Percentiles rank a stretch among this genome's conserved stretches.
phyloP scores from a whole-genome alignment of 2,113 vertebrate genomes.

The Esox niger region DNA sequence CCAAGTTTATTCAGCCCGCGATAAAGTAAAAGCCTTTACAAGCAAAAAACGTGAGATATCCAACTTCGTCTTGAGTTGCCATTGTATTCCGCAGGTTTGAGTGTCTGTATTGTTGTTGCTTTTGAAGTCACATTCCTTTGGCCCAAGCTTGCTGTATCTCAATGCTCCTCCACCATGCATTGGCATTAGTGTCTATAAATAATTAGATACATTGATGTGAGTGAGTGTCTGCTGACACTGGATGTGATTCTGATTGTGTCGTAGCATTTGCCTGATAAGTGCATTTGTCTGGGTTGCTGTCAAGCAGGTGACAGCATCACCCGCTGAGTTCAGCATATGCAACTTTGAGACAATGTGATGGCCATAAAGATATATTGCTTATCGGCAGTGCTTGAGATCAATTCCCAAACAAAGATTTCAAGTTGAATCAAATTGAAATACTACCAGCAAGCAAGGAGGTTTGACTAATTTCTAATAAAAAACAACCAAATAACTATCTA shows the following conservation, averaged over 20 bases:
- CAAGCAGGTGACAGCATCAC: neutral
- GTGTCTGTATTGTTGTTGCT: constrained; percentile 18
- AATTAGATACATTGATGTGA: constrained; percentile 33
- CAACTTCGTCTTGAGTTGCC: constrained; percentile 33
- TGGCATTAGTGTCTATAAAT: constrained; percentile 50
- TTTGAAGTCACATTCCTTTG: constrained; percentile 48
- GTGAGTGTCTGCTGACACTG: constrained; percentile 32
- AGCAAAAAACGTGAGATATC: constrained; percentile 24
- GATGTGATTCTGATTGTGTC: constrained; percentile 36
- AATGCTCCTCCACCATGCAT: constrained; percentile 54
- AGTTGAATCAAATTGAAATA: constrained; percentile 13
- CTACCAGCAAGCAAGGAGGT: constrained; percentile 23
- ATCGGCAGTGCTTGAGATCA: constrained; percentile 26
- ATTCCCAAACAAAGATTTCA: constrained; percentile 15
- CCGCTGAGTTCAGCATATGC: neutral
- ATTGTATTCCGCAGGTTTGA: constrained; percentile 36
- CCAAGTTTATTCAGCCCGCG: constrained; percentile 27
- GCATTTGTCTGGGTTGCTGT: constrained; percentile 26
- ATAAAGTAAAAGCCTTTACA: constrained; percentile 10
- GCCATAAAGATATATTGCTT: constrained; percentile 45
- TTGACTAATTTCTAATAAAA: constrained; percentile 19
- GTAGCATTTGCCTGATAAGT: constrained; percentile 13
- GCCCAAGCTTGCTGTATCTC: constrained; percentile 28
- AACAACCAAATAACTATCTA: constrained; percentile 2
- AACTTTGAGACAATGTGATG: neutral